Evolutionary conservation across 1,140 invertebrate species (phyloP).

Genomic region (Drosophila funebris): DNA sequence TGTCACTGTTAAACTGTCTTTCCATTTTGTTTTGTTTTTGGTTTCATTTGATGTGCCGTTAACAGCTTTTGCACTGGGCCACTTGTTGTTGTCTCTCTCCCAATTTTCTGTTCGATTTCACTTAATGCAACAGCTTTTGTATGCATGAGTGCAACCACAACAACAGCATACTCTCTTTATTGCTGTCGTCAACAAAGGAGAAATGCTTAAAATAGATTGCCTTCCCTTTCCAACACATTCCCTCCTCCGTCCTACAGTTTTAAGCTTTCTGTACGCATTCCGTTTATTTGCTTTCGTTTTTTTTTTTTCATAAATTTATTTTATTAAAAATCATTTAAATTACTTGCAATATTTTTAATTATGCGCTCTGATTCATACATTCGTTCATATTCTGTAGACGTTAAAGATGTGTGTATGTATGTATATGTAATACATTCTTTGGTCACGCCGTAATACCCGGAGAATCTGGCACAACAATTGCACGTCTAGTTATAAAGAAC

Average conservation of each 20-base stretch:
- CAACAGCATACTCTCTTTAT: background rate
- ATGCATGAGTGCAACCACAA: background rate
- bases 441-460: background rate
- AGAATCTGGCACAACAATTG: conserved; percentile 10
- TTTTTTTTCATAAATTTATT: too few relatives aligned
- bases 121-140: background rate
- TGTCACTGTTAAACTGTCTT: background rate
- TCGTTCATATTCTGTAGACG: background rate
- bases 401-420: too few relatives aligned
- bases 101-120: background rate
- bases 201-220: conserved; percentile 3
- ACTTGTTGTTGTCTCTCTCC: background rate
- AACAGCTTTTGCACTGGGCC: background rate
- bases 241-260: too few relatives aligned
- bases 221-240: too few relatives aligned
- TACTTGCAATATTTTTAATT: background rate
- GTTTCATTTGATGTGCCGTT: conserved; percentile 2
- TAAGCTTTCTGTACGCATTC: too few relatives aligned
- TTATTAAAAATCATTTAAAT: background rate
- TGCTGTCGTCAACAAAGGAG: background rate
- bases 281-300: too few relatives aligned
- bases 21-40: background rate
- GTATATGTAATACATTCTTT: background rate
- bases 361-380: conserved; percentile 4
- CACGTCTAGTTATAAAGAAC: too few relatives aligned